Evolutionary conservation across 2,888 invertebrate genomes (phyloP).

Genomic region (Eremobia ochroleuca): DNA sequence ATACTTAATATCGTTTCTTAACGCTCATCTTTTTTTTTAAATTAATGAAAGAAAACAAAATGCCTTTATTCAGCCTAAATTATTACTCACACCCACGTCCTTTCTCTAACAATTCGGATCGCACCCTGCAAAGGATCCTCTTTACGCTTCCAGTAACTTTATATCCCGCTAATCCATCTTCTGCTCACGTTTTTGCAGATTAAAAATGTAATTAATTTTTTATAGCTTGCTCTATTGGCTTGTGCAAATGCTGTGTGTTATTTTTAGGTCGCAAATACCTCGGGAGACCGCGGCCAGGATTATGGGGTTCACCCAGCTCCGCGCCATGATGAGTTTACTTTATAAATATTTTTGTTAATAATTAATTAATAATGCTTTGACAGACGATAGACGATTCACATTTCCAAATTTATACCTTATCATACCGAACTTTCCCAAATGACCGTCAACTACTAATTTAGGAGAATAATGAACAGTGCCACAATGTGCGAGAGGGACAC

Average conservation of each 20-base stretch:
- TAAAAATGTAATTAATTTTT: conserved; percentile 91
- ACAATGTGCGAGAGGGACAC: too few relatives aligned
- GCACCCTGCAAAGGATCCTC: background rate
- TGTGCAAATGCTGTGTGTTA: conserved; percentile 83
- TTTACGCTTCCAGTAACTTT: conserved; percentile 69
- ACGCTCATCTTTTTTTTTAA: background rate
- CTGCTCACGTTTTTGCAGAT: conserved; percentile 86
- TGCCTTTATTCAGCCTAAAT: background rate
- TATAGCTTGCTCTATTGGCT: conserved; percentile 86
- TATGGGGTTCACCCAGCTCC: conserved; percentile 71
- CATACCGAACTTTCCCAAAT: too few relatives aligned
- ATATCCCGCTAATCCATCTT: conserved; percentile 73
- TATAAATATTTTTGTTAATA: too few relatives aligned
- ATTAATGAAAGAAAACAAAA: too few relatives aligned
- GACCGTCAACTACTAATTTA: too few relatives aligned
- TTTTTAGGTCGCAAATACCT: conserved; percentile 80
- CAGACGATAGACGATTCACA: too few relatives aligned
- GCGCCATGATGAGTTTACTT: conserved; percentile 46
- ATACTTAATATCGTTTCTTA: background rate
- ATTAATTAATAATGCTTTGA: too few relatives aligned
- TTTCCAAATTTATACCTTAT: too few relatives aligned
- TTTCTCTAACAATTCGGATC: background rate
- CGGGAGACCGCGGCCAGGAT: conserved; percentile 72
- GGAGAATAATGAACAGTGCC: too few relatives aligned
- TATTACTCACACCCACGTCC: background rate